phyloP scores from a whole-genome alignment of 2,797 vertebrate genomes.

The Melanitta fusca region DNA sequence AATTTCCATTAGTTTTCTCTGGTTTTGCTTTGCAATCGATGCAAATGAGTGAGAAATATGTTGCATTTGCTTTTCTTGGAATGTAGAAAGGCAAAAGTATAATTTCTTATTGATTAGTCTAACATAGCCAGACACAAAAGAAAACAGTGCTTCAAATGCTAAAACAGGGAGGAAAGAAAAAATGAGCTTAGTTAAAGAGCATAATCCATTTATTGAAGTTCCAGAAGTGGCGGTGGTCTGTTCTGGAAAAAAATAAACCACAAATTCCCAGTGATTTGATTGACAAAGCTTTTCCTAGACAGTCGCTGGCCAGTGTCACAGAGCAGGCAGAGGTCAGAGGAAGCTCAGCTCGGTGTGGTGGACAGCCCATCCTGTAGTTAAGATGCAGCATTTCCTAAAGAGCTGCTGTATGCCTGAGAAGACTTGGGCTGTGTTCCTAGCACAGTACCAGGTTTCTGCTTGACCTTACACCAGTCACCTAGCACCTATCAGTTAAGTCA shows the following conservation, averaged over 20 bases:
- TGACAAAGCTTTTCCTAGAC: neutral
- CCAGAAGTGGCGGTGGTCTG: neutral
- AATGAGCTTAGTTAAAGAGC: constrained; percentile 45
- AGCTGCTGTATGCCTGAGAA: neutral
- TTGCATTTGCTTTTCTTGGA: constrained; percentile 65
- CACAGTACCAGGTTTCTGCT: neutral
- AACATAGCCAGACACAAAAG: constrained; percentile 48
- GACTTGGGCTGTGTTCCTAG: neutral
- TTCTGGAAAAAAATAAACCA: neutral
- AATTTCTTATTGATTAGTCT: constrained; percentile 78
- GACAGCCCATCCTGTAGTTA: neutral
- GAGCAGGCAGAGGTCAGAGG: neutral
- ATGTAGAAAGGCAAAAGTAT: constrained; percentile 62
- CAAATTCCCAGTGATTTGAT: constrained; percentile 12
- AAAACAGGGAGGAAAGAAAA: constrained; percentile 62
- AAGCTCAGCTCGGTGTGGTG: neutral
- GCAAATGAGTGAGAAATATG: constrained; percentile 63
- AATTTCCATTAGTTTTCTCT: neutral
- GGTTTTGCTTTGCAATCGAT: constrained; percentile 65
- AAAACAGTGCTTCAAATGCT: constrained; percentile 65
- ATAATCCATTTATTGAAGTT: constrained; percentile 41
- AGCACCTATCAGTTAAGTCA: neutral
- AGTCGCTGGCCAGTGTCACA: neutral
- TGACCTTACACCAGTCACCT: neutral
- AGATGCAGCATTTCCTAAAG: neutral